phyloP scores from a whole-genome alignment of 2,888 invertebrate species.

The Lottia scabra region DNA sequence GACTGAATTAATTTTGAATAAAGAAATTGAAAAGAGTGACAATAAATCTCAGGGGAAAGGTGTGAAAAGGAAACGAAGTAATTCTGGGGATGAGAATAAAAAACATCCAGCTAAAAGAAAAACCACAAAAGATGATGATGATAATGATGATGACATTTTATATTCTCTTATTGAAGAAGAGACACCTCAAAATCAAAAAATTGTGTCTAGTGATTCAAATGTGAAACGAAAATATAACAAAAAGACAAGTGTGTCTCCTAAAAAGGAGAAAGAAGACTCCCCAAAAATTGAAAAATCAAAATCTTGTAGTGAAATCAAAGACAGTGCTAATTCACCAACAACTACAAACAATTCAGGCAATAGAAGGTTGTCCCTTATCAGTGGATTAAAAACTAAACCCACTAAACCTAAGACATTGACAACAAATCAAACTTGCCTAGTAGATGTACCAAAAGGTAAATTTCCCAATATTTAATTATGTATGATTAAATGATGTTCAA shows the following conservation, averaged over 20 bases:
- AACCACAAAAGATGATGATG: slow-evolving; percentile 19
- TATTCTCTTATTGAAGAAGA: slow-evolving; percentile 40
- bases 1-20: background rate
- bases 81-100: background rate
- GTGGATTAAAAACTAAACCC: background rate
- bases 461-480: too few species aligned
- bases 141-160: slow-evolving; percentile 44
- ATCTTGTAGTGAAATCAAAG: background rate
- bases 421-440: too few species aligned
- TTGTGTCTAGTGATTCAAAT: background rate
- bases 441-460: background rate
- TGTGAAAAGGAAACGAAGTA: background rate
- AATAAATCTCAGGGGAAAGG: background rate
- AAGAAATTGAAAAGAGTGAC: slow-evolving; percentile 13
- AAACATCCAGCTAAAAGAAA: slow-evolving; percentile 2
- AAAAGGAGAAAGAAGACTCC: background rate
- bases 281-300: background rate
- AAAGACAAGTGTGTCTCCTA: background rate
- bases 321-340: background rate
- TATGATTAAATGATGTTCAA: too few species aligned
- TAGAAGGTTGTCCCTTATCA: background rate
- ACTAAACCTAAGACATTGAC: background rate
- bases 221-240: background rate
- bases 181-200: background rate
- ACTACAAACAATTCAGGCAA: background rate